Evolutionary conservation across 2,888 invertebrate species (phyloP), one percentile per base, ranked within the genome.

Genomic region (Drosophila falleni): DNA sequence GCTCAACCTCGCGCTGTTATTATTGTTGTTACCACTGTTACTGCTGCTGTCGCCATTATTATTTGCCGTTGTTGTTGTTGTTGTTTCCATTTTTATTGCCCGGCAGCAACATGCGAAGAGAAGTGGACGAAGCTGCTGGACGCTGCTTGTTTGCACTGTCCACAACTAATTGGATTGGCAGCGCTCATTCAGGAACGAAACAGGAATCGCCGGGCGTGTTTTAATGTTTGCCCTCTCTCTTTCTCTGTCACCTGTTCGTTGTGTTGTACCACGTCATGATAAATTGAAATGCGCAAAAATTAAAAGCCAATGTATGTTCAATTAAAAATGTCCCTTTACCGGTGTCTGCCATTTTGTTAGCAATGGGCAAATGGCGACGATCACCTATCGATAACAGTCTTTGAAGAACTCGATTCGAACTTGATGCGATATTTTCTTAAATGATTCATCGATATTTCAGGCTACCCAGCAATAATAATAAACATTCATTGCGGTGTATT

Each of bases 151-250:
- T 86, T 83, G 71, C 84, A 74, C 84, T 68, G 84, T 75, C 75
- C 73, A 55, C 80, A 73, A 73, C 78, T 87, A 83, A 87, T 83
- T 83, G 82, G 82, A 87, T 84, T 83, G 87, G 49, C 81, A 73
- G 73, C 71, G 69, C 51, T 61, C 60, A 69, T 64, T 71, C 65
- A 56, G 59, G 37, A 67, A 29, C 44, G 59, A 42, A 42, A 50
- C 64, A 39, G 59, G 59, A 76, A 64, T 71, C 55, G 26, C 42
- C 49, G 55, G 59, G 11, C 70, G 56, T 59, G 49, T 64, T 61
- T 68, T 49, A 46, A 64, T 68, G 53, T 70, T 73, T 70, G 68
- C 68, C 44, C 55, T 46, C 62, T 58, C 16, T 39, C 29, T 29
- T 5, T 5, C 29, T 29, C 29, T 23, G 23, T 23, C 42, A 3